A percentile compares a stretch with the other conserved stretches of the same genome.
These are phyloP conservation scores for Planococcus citri DNA, from an alignment of 1,140 invertebrate species.

Conservation along the genomic window DNA sequence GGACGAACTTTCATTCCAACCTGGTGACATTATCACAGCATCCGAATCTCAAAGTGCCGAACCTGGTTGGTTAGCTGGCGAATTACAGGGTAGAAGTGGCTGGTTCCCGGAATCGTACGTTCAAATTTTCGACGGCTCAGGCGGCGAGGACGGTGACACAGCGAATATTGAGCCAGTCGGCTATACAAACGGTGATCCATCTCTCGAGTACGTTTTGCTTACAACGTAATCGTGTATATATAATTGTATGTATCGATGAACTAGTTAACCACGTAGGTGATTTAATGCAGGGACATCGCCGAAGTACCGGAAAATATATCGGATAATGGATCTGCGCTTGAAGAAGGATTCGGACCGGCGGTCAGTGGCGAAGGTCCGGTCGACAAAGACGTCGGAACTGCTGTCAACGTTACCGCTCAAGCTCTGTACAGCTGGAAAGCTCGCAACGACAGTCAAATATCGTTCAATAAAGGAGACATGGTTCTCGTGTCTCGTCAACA, in stretches of 20 bases:
- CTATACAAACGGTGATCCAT: background rate
- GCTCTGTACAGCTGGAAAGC: conserved; percentile 53
- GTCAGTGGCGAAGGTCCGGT: conserved; percentile 23
- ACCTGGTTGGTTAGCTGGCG: conserved; percentile 93
- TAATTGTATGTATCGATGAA: conserved; percentile 2
- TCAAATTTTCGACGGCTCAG: conserved; percentile 51
- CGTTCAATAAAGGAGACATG: conserved; percentile 53
- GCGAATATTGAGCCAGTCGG: conserved; percentile 16
- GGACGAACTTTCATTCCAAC: conserved; percentile 88
- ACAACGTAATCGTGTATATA: conserved; percentile 35
- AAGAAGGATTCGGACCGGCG: conserved; percentile 24
- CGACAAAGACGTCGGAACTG: conserved; percentile 34
- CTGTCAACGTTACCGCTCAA: conserved; percentile 39
- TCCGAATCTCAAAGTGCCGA: conserved; percentile 75
- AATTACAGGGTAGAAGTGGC: conserved; percentile 74
- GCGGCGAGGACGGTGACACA: conserved; percentile 1
- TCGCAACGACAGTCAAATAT: conserved; percentile 50
- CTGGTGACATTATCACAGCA: conserved; percentile 84
- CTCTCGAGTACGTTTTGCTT: conserved; percentile 22
- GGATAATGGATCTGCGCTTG: conserved; percentile 35
- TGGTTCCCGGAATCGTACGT: conserved; percentile 98
- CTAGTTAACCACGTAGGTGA: no score
- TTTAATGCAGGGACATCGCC: conserved; percentile 44
- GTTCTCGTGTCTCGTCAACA: conserved; percentile 52
- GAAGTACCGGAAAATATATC: conserved; percentile 57